Conservation (phyloP, 2,797 vertebrate species). For the Oreochromis mossambicus region DNA sequence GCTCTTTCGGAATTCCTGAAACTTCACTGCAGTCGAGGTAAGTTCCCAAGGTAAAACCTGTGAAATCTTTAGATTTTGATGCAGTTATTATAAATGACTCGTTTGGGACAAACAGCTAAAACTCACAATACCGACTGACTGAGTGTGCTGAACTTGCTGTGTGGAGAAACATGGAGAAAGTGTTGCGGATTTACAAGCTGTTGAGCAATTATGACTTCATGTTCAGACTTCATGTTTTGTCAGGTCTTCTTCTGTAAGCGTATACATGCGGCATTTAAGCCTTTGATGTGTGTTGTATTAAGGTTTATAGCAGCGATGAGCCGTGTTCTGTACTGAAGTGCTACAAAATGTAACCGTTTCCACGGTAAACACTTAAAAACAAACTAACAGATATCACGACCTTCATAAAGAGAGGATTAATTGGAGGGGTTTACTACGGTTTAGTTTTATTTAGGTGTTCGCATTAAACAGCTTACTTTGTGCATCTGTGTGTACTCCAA, state of each 20-base stretch:
- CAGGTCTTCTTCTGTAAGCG: background rate
- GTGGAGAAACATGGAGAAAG: background rate
- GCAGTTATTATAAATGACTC: accelerated
- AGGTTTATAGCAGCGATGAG: accelerated
- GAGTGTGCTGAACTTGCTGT: background rate
- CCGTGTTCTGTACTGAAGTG: background rate
- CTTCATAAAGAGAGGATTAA: background rate
- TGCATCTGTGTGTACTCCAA: background rate
- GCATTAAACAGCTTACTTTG: background rate
- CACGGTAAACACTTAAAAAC: background rate
- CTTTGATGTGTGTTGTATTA: background rate
- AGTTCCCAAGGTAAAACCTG: slow-evolving; percentile 25
- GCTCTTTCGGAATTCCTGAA: background rate
- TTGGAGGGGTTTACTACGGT: background rate
- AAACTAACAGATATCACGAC: background rate
- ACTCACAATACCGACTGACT: background rate
- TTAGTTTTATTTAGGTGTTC: background rate
- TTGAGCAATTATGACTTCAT: background rate
- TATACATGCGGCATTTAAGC: background rate
- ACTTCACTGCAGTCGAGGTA: background rate
- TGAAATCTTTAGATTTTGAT: background rate
- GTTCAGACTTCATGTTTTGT: background rate
- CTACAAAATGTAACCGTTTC: background rate
- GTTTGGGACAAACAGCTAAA: accelerated
- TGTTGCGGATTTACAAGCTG: background rate